Evolutionary conservation across 2,888 invertebrate genomes (phyloP).

Genomic region (Drosophila formosana): DNA sequence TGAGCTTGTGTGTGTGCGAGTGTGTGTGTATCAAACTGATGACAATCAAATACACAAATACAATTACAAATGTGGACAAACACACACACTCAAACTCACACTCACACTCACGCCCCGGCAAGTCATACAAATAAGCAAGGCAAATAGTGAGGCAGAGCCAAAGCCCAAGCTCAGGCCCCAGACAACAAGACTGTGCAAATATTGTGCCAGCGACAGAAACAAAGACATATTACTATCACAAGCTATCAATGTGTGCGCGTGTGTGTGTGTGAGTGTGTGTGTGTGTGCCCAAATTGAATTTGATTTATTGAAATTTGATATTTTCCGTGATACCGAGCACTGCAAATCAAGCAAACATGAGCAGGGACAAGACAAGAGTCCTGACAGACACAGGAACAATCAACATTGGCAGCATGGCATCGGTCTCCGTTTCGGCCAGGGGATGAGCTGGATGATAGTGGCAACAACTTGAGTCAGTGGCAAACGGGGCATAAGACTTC

Average conservation of each 20-base stretch:
- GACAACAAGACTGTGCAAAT: conserved; percentile 75
- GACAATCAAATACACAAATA: conserved; percentile 82
- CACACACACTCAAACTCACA: conserved; percentile 40
- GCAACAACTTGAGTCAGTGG: conserved; percentile 29
- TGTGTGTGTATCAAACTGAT: conserved; percentile 70
- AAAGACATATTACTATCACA: conserved; percentile 76
- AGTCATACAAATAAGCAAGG: conserved; percentile 65
- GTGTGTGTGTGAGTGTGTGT: conserved; percentile 36
- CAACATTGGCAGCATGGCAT: conserved; percentile 55
- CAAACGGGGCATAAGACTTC: conserved; percentile 42
- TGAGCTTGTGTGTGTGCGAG: conserved; percentile 30
- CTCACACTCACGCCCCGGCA: conserved; percentile 40
- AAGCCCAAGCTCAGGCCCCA: conserved; percentile 26
- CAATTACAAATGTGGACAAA: conserved; percentile 76
- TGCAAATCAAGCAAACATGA: conserved; percentile 79
- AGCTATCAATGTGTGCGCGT: conserved; percentile 35
- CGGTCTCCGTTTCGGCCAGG: not conserved
- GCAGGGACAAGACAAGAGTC: conserved; percentile 42
- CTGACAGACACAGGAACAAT: conserved; percentile 62
- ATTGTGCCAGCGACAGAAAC: conserved; percentile 75
- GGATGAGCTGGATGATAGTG: conserved; percentile 2
- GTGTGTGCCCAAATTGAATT: conserved; percentile 80
- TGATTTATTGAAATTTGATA: conserved; percentile 84
- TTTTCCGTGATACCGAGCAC: conserved; percentile 78
- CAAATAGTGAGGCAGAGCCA: conserved; percentile 64